Evolutionary conservation across 2,113 vertebrate species (phyloP).

Genomic region (Siphamia tubifer): DNA sequence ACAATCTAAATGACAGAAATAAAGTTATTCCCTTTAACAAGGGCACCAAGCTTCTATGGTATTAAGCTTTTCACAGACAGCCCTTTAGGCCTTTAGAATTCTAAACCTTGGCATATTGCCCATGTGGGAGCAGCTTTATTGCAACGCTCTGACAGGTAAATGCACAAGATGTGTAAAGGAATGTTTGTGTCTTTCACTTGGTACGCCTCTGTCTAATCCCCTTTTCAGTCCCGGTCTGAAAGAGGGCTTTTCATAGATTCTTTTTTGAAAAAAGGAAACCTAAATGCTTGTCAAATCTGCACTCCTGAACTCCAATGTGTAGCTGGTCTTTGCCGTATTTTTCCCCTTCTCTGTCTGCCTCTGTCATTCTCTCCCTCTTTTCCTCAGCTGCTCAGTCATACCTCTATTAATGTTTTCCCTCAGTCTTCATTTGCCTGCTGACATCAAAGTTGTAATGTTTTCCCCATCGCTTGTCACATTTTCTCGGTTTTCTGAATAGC

Average conservation of each 20-base stretch:
- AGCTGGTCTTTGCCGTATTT: conserved; percentile 7
- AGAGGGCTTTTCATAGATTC: conserved; percentile 58
- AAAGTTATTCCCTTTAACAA: background rate
- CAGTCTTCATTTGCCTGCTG: background rate
- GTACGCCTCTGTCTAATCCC: conserved; percentile 50
- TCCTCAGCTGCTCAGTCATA: background rate
- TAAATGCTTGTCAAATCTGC: conserved; percentile 61
- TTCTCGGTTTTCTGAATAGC: conserved; percentile 5
- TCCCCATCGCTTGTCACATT: background rate
- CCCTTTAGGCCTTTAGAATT: conserved; percentile 27
- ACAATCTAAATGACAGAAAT: background rate
- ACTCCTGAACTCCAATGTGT: conserved; percentile 43
- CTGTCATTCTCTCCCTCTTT: background rate
- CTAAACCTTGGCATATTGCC: conserved; percentile 35
- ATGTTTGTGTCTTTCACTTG: conserved; percentile 66
- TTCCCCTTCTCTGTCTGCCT: background rate
- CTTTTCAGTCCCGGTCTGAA: conserved; percentile 49
- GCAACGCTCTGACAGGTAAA: conserved; percentile 70
- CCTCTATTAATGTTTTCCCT: conserved; percentile 6
- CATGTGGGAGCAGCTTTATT: conserved; percentile 47
- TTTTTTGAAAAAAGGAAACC: conserved; percentile 32
- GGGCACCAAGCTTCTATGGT: background rate
- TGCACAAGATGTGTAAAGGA: conserved; percentile 66
- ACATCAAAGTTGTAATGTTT: conserved; percentile 34
- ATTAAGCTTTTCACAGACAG: conserved; percentile 25